phyloP scores from a whole-genome alignment of 2,888 invertebrate species.

The Choristoneura rosaceana region DNA sequence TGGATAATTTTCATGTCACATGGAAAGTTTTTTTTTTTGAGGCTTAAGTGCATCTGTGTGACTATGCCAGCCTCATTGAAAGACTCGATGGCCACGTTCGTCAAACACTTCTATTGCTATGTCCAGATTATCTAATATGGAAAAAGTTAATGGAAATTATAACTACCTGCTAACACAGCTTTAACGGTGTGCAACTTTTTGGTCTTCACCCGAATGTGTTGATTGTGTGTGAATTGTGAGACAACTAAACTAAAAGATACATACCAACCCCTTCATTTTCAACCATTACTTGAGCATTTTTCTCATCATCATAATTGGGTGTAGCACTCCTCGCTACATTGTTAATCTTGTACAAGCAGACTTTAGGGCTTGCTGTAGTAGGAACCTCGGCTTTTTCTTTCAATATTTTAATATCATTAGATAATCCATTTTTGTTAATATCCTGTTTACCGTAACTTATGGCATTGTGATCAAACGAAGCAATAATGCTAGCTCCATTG shows the following conservation, averaged over 20 bases:
- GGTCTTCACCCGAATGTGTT: too few relatives aligned
- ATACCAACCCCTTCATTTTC: constrained; percentile 73
- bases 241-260: constrained; percentile 42
- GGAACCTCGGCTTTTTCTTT: constrained; percentile 65
- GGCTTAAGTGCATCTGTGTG: too few relatives aligned
- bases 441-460: constrained; percentile 60
- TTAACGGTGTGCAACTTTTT: too few relatives aligned
- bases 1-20: too few relatives aligned
- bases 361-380: constrained; percentile 63
- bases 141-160: too few relatives aligned
- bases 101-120: too few relatives aligned
- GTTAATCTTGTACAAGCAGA: constrained; percentile 75
- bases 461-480: constrained; percentile 56
- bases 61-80: too few relatives aligned
- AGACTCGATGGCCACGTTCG: too few relatives aligned
- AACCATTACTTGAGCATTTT: constrained; percentile 66
- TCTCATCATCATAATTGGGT: constrained; percentile 71
- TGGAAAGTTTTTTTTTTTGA: too few relatives aligned
- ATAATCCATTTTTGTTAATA: constrained; percentile 57
- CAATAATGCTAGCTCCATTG: constrained; percentile 56
- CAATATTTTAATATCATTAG: constrained; percentile 58
- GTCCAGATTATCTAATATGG: too few relatives aligned
- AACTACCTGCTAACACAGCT: too few relatives aligned
- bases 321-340: constrained; percentile 72
- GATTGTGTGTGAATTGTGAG: too few relatives aligned